These are phyloP conservation scores for Frankliniella intonsa DNA, from an alignment of 2,888 invertebrate genomes.

Conservation along the genomic window DNA sequence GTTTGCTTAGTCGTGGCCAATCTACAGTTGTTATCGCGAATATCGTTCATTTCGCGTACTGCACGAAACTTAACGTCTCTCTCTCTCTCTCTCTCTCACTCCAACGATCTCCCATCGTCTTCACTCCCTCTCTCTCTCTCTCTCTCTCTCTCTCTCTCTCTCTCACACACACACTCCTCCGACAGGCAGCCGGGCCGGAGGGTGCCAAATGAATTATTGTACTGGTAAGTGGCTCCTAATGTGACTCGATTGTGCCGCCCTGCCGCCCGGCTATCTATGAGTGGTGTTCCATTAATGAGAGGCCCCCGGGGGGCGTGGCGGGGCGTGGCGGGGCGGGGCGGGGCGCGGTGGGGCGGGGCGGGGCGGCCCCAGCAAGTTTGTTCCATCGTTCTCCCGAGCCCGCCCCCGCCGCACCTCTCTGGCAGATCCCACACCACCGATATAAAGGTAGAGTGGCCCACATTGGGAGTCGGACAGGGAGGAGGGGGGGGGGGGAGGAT, in stretches of 20 bases:
- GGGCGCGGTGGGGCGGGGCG: not conserved
- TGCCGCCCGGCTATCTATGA: not conserved
- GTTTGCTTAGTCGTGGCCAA: no score
- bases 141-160: no score
- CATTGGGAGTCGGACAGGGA: not conserved
- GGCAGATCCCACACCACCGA: not conserved
- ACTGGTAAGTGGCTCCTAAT: constrained; percentile 19
- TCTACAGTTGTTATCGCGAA: no score
- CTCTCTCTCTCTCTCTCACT: no score
- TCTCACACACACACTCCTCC: no score
- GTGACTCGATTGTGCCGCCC: not conserved
- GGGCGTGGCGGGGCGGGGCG: no score
- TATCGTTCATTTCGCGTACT: no score
- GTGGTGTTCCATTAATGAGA: constrained; percentile 5
- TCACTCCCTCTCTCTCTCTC: no score
- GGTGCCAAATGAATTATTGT: constrained; percentile 10
- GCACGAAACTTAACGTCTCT: no score
- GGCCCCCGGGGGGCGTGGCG: not conserved
- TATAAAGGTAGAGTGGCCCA: not conserved
- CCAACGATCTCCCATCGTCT: no score
- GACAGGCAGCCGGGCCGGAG: no score
- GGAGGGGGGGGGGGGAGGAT: not conserved
- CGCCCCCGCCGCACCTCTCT: no score
- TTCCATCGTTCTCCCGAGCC: not conserved
- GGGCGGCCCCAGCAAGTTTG: not conserved